Conservation (phyloP, 2,113 vertebrate genomes). For the Triplophysa dalaica region DNA sequence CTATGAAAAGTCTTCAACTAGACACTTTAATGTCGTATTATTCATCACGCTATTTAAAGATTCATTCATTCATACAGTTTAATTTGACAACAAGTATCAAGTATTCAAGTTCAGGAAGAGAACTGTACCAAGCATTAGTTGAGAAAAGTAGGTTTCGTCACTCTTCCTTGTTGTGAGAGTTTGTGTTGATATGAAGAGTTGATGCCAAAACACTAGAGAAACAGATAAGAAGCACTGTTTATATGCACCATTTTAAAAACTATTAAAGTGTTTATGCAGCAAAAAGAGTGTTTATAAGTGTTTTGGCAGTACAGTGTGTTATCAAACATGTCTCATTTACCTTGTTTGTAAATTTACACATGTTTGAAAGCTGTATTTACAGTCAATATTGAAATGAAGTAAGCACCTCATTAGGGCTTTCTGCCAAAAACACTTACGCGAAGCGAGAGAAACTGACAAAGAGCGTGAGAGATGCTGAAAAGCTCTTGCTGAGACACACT, state of each 20-base stretch:
- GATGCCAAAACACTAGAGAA: background rate
- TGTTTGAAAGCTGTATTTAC: background rate
- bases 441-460: background rate
- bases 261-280: background rate
- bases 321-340: background rate
- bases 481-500: background rate
- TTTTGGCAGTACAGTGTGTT: background rate
- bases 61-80: too few relatives aligned
- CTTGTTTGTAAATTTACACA: background rate
- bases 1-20: too few relatives aligned
- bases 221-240: background rate
- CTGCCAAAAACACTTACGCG: background rate
- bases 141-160: too few relatives aligned
- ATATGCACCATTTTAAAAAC: background rate
- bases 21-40: too few relatives aligned
- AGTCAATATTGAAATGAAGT: background rate
- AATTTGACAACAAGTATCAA: too few relatives aligned
- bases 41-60: too few relatives aligned
- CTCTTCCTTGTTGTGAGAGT: too few relatives aligned
- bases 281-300: background rate
- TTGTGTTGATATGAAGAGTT: background rate
- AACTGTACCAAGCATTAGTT: too few relatives aligned
- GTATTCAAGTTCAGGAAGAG: too few relatives aligned
- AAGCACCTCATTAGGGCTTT: background rate
- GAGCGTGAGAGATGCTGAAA: constrained; percentile 2